Percentiles rank a stretch among this genome's conserved stretches.
These are phyloP conservation scores for Corvus moneduloides DNA, from an alignment of 2,113 vertebrate genomes.

Conservation along the genomic window DNA sequence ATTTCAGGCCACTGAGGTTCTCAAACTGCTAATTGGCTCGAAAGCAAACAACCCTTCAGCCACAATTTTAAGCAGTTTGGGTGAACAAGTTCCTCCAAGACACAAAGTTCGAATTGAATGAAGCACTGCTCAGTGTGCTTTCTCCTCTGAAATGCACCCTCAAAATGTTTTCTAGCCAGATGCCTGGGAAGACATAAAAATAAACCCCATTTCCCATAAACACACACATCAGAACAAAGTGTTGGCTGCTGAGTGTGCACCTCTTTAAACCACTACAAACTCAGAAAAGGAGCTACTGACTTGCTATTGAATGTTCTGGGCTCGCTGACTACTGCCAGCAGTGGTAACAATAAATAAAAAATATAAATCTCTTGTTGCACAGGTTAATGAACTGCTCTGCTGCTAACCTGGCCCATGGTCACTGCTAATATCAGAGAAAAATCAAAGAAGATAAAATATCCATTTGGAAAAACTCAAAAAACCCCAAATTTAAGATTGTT, in stretches of 20 bases:
- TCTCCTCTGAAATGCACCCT: neutral
- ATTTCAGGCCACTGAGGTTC: neutral
- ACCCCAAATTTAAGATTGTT: neutral
- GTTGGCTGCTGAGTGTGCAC: neutral
- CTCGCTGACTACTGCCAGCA: neutral
- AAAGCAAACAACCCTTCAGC: neutral
- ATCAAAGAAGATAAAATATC: slow-evolving; percentile 17
- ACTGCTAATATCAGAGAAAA: slow-evolving; percentile 65
- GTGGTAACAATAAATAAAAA: slow-evolving; percentile 45
- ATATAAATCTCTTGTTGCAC: neutral
- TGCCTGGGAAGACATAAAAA: neutral
- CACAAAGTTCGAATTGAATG: neutral
- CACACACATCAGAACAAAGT: neutral
- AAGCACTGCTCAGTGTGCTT: neutral
- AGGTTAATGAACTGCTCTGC: slow-evolving; percentile 50
- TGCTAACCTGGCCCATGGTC: slow-evolving; percentile 63
- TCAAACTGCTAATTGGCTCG: slow-evolving; percentile 16
- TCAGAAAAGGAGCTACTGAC: neutral
- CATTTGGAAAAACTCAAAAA: neutral
- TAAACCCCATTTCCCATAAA: neutral
- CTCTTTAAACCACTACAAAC: neutral
- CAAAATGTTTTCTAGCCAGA: neutral
- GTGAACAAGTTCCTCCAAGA: neutral
- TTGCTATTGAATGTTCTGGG: neutral
- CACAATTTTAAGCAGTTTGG: neutral